Evolutionary conservation across 2,797 vertebrate genomes (phyloP), one percentile per base, ranked within the genome.

Genomic region (Gymnothorax javanicus): DNA sequence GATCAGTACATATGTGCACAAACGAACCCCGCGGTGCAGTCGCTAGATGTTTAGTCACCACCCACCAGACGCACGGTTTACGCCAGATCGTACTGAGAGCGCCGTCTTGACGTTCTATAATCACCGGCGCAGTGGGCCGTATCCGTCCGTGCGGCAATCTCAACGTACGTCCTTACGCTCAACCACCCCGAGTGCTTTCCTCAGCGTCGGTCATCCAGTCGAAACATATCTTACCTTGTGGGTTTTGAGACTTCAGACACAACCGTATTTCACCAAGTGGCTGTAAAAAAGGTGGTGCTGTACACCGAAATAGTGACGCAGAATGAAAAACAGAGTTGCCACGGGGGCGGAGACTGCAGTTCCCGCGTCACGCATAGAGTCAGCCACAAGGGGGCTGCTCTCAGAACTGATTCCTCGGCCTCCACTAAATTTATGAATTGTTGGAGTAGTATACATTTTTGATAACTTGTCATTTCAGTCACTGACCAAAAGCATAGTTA

Each of bases 91-190:
- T 69, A 67, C 85, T 25, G 54, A 54, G 87, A 67, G 64, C 69
- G 87, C 84, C 87, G 84, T 77, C 73, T 69, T 85, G 87, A 88
- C 87, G 87, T 84, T 82, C 77, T 59, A 79, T 69, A 85, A 85
- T 88, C 87, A 81, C 64, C 87, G 79, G 87, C 85, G 85, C 87
- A 85, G 81, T 85, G 85, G 85, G 85, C 87, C 87, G 87, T 83
- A 88, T 88, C 86, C 85, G 82, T 88, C 87, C 81, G 87, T 88
- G 84, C 87, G 85, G 85, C 87, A 54, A 79, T 43, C 81, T 79
- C 82, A 54, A 59, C 57, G 87, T 88, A 82, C 87, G 87, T 88
- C 82, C 87, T 88, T 50, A 88, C 87, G 87, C 64, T 88, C 82
- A n/a, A 58, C 71, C 85, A 56, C 71, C 87, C 85, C 82, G 20